These are phyloP conservation scores for Noctua fimbriata DNA, from an alignment of 2,888 invertebrate genomes.

Conservation along the genomic window DNA sequence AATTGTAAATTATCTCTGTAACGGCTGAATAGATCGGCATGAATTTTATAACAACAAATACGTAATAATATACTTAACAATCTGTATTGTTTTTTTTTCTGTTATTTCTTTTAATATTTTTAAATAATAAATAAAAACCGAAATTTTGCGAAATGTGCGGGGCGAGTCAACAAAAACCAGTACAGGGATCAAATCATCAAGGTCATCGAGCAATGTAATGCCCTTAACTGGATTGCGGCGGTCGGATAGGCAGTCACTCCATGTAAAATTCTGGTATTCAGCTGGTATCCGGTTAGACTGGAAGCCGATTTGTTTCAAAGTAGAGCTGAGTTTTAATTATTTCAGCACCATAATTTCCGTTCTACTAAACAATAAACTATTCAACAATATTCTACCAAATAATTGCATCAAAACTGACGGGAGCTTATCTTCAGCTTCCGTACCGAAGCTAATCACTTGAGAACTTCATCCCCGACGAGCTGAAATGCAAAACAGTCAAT, in stretches of 20 bases:
- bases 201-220: no score
- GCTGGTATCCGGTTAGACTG: neutral
- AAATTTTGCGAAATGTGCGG: no score
- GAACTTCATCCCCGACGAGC: constrained; percentile 5
- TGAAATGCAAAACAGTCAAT: constrained; percentile 33
- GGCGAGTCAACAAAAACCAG: no score
- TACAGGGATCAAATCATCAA: no score
- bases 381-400: constrained; percentile 1
- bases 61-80: no score
- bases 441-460: constrained; percentile 1
- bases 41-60: no score
- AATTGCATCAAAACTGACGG: neutral
- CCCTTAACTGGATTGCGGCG: neutral
- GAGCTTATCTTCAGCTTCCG: constrained; percentile 3
- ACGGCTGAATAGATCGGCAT: no score
- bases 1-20: no score
- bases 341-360: neutral
- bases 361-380: neutral
- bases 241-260: neutral
- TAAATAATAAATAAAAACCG: no score
- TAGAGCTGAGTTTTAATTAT: neutral
- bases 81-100: no score
- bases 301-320: neutral
- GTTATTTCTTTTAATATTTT: no score
- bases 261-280: neutral